These are phyloP conservation scores for Alethe diademata DNA, from an alignment of 2,113 vertebrate genomes.

Conservation along the genomic window DNA sequence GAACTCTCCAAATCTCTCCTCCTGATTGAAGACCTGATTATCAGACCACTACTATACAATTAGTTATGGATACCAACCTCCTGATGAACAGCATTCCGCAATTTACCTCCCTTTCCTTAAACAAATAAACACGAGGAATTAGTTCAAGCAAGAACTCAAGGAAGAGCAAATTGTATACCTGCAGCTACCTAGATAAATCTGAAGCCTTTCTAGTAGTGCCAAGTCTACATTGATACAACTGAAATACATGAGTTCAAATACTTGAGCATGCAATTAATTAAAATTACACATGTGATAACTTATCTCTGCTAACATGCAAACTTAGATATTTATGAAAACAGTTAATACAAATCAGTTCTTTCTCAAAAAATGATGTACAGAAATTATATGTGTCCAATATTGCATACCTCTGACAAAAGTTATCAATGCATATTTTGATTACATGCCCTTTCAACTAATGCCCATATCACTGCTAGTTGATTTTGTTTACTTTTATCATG, in stretches of 20 bases:
- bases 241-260: not conserved
- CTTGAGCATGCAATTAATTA: not conserved
- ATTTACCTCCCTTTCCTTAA: not conserved
- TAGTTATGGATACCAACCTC: not conserved
- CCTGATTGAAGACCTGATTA: not conserved
- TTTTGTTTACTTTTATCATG: conserved; percentile 17
- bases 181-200: not conserved
- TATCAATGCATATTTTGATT: not conserved
- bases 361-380: not conserved
- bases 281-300: not conserved
- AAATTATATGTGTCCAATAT: not conserved
- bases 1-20: not conserved
- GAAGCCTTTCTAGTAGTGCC: not conserved
- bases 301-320: not conserved
- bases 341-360: not conserved
- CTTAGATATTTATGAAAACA: not conserved
- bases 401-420: not conserved
- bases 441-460: not conserved
- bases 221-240: not conserved
- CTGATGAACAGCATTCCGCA: not conserved
- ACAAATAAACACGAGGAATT: not conserved
- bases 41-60: not conserved
- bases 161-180: not conserved
- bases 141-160: not conserved
- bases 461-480: not conserved